Conservation (phyloP, 2,113 vertebrate genomes). For the Austrofundulus limnaeus region DNA sequence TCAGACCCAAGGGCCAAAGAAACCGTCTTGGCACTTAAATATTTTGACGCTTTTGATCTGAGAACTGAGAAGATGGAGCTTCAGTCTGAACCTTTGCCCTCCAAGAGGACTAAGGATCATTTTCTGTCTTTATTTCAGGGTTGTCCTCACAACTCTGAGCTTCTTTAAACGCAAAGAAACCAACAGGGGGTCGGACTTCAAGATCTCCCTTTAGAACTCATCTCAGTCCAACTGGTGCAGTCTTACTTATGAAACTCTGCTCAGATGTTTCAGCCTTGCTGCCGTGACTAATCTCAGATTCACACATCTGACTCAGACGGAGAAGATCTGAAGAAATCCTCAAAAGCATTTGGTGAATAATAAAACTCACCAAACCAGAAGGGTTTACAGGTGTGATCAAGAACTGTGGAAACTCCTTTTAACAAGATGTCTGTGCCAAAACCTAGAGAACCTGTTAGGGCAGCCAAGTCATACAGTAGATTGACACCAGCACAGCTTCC, state of each 20-base stretch:
- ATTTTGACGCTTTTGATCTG: background rate
- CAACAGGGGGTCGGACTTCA: slow-evolving; percentile 12
- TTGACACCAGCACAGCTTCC: no score
- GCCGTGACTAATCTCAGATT: background rate
- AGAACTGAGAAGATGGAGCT: slow-evolving; percentile 39
- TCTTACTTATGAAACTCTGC: background rate
- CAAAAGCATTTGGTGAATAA: background rate
- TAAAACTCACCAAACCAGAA: background rate
- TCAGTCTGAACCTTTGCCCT: slow-evolving; percentile 34
- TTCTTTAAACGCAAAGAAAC: slow-evolving; percentile 1
- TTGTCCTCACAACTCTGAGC: background rate
- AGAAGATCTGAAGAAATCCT: background rate
- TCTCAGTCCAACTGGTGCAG: slow-evolving; percentile 12
- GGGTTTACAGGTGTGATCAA: background rate
- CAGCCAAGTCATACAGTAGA: no score
- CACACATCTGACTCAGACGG: slow-evolving; percentile 4
- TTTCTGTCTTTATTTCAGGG: slow-evolving; percentile 22
- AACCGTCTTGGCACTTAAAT: slow-evolving; percentile 3
- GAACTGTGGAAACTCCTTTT: background rate
- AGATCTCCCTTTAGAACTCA: slow-evolving; percentile 16
- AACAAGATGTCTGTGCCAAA: background rate
- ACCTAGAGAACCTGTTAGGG: background rate
- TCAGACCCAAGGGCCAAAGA: slow-evolving; percentile 1
- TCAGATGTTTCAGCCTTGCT: background rate
- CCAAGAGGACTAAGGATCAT: slow-evolving; percentile 29